Base-by-base conservation (phyloP, 2,888 invertebrate species). In the Dione vanillae region DNA sequence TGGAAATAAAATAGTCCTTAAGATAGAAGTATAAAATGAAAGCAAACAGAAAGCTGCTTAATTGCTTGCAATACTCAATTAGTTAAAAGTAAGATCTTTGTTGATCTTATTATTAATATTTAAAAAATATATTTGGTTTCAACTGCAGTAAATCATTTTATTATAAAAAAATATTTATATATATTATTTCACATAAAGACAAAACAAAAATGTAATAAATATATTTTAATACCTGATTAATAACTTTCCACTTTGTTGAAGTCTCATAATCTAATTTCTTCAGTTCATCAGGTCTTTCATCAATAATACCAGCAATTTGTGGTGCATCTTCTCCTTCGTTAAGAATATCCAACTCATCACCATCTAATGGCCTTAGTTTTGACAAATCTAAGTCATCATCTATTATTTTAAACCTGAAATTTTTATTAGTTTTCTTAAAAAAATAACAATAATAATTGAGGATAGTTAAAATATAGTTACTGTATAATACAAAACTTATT, bases 281-380 rank as follows among this genome's bases (percentile, higher is more conserved):
- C 11, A 96, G 78, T 75, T 96, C 95, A 67, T 95, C 93, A 0
- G 97, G 96, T 77, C 97, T 86, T 59, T 98, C 98, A 83, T 98
- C 98, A 62, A 98, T 94, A 65, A 98, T 94, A 0, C 97, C 98
- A 0, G 97, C 98, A 74, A 99, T 96, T 85, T 97, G 96, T 0
- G 99, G 99, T 0, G 96, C 97, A 85, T 98, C 98, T 82, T 99
- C 98, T 0, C 95, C 94, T 67, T 96, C 94, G 58, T 95, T 94
- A 12, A 96, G 92, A 2, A 97, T 94, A 66, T 96, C 95, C 49
- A 96, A 88, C 77, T 95, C 95, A 72, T 95, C 95, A 52, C 95
- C 95, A 27, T 95, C 94, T 0, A 95, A 84, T 0, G 95, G 88
- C 43, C 95, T 92, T 40, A 95, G 90, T 67, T 95, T 94, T 2